Conservation (phyloP, 2,797 vertebrate species). For the Benthosema pterotum region DNA sequence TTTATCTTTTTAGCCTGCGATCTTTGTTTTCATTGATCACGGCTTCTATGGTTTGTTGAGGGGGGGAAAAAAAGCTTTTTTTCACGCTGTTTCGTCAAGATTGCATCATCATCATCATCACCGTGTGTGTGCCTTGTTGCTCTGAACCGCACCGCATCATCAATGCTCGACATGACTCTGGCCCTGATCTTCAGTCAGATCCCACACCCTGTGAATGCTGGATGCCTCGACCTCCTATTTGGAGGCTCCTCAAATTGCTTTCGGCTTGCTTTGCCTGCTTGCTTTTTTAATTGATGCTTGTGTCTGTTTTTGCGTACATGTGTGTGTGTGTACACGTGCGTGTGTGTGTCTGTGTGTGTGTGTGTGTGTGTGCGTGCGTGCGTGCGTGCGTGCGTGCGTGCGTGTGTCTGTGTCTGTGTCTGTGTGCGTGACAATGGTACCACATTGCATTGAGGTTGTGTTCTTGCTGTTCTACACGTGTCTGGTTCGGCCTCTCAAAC, state of each 20-base stretch:
- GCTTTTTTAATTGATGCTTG: constrained; percentile 54
- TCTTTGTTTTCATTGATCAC: constrained; percentile 59
- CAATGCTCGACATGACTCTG: constrained; percentile 78
- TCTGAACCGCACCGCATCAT: constrained; percentile 62
- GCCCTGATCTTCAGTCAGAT: constrained; percentile 84
- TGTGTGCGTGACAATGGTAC: too few species aligned
- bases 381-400: neutral
- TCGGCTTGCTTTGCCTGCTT: constrained; percentile 81
- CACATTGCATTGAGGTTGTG: too few species aligned
- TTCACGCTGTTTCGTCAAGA: constrained; percentile 60
- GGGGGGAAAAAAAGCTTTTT: constrained; percentile 60
- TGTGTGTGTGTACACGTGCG: too few species aligned
- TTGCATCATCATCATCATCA: constrained; percentile 63
- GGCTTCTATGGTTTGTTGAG: constrained; percentile 53
- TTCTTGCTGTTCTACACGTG: too few species aligned
- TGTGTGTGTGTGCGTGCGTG: constrained; percentile 61
- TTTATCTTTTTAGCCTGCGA: constrained; percentile 62
- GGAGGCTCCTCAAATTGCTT: constrained; percentile 77
- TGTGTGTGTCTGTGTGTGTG: constrained; percentile 42
- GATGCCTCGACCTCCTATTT: constrained; percentile 78
- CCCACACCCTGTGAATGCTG: constrained; percentile 79
- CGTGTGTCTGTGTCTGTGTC: too few species aligned
- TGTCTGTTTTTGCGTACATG: constrained; percentile 14
- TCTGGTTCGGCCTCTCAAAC: too few species aligned
- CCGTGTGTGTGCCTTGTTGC: constrained; percentile 50